These are phyloP conservation scores for Venusia cambrica DNA, from an alignment of 2,888 invertebrate species.

Conservation along the genomic window DNA sequence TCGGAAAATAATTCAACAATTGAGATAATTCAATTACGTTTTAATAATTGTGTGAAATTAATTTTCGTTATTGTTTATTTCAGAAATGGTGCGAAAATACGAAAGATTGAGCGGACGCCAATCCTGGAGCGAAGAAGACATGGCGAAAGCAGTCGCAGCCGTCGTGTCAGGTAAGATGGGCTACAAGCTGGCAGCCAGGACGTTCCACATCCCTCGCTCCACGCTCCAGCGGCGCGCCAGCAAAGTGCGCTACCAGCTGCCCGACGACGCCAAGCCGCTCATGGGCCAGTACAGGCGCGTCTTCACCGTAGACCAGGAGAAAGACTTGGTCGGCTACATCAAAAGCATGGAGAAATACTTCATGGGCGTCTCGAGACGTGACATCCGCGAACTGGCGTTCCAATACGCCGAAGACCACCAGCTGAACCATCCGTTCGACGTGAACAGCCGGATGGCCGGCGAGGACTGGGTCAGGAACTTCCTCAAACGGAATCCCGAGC, in stretches of 20 bases:
- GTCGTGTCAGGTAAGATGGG: constrained; percentile 77
- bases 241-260: constrained; percentile 68
- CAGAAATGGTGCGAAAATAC: constrained; percentile 78
- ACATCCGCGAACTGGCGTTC: constrained; percentile 73
- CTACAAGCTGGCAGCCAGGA: constrained; percentile 72
- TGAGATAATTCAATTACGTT: neutral
- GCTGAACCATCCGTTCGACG: constrained; percentile 70
- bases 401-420: constrained; percentile 73
- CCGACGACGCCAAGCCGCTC: constrained; percentile 67
- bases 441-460: constrained; percentile 73
- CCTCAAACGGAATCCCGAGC: constrained; percentile 69
- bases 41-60: constrained; percentile 4
- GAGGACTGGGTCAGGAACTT: constrained; percentile 77
- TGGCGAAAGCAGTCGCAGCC: constrained; percentile 75
- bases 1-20: constrained; percentile 6
- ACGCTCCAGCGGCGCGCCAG: constrained; percentile 73
- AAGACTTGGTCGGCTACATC: constrained; percentile 72
- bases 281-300: constrained; percentile 75
- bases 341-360: constrained; percentile 76
- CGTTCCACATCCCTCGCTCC: constrained; percentile 73
- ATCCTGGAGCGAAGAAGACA: constrained; percentile 75
- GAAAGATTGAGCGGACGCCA: constrained; percentile 77
- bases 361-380: constrained; percentile 71
- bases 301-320: constrained; percentile 73
- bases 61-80: constrained; percentile 33